Evolutionary conservation across 2,797 vertebrate genomes (phyloP), one percentile per base, ranked within the genome.

Genomic region (Triplophysa yarkandensis): DNA sequence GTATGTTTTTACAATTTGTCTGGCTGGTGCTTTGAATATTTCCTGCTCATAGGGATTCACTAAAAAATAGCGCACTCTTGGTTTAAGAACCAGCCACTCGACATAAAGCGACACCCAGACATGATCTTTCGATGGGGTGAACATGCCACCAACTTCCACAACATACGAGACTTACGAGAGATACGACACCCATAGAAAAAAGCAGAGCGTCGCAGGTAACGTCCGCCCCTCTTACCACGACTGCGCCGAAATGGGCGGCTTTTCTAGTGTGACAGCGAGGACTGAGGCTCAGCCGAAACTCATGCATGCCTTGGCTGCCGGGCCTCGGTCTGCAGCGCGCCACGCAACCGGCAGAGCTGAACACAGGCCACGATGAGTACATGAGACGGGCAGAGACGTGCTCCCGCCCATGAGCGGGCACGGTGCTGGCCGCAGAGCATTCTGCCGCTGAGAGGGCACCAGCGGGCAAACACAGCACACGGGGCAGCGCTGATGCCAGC

Each of bases 261-360:
- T 90, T 92, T 89, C 86, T 91, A 91, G 85, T 76, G 87, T 82
- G 82, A 87, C 79, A 88, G 82, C 71, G 76, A 82, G 65, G 83
- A 81, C 79, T 86, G 78, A 82, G 87, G 85, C 89, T 91, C 89
- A 87, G 90, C 87, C 90, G 90, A 83, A 90, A 89, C 71, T 91
- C 90, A 93, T 92, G 91, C 91, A 90, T 90, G 84, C 89, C 91
- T 80, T 88, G 90, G 89, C 87, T 88, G 87, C 86, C 90, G 54
- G 57, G 87, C 84, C 86, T 90, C 83, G 86, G 88, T 85, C 81
- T 88, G 88, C 84, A 88, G 87, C 85, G 50, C 82, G 86, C 88
- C 32, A 87, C 84, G 36, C 83, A 86, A 89, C 86, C 88, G 84
- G 82, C 87, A 83, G 82, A 79, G 67, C 85, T 83, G 82, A 84